These are phyloP conservation scores for Sylvilagus bachmani DNA, from an alignment of 2,113 vertebrate species.

Conservation along the genomic window DNA sequence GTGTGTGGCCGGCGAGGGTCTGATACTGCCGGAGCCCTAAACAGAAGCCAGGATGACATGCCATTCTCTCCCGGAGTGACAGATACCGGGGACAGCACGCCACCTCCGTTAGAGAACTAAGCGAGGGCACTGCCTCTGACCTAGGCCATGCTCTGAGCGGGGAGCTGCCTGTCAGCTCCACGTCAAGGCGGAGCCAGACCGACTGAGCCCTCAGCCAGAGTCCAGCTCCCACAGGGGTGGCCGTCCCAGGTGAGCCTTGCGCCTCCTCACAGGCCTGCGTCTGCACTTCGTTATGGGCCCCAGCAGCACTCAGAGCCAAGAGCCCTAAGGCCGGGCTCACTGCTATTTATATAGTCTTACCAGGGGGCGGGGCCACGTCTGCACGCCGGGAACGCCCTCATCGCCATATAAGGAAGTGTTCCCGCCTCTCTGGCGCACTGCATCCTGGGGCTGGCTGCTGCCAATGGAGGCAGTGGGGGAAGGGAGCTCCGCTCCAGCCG, in stretches of 20 bases:
- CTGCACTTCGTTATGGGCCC: neutral
- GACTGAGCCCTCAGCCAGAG: neutral
- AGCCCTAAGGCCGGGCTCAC: neutral
- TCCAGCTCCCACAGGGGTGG: neutral
- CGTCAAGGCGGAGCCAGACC: neutral
- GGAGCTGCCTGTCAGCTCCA: neutral
- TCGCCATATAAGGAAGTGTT: neutral
- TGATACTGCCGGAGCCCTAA: neutral
- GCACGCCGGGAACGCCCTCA: neutral
- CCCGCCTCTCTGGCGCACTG: neutral
- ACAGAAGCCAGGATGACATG: neutral
- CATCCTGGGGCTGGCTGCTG: neutral
- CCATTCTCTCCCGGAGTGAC: neutral
- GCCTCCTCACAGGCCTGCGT: neutral
- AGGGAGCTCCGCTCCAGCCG: neutral
- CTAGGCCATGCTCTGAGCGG: neutral
- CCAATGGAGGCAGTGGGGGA: neutral
- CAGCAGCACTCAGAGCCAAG: neutral
- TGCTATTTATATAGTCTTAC: neutral
- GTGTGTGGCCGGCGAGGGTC: no score
- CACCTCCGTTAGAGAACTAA: neutral
- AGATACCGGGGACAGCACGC: neutral
- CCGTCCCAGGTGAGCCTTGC: neutral
- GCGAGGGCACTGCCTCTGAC: neutral
- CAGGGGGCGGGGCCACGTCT: fast-evolving